Base-by-base conservation (phyloP, 2,113 vertebrate genomes). In the Chroicocephalus ridibundus region DNA sequence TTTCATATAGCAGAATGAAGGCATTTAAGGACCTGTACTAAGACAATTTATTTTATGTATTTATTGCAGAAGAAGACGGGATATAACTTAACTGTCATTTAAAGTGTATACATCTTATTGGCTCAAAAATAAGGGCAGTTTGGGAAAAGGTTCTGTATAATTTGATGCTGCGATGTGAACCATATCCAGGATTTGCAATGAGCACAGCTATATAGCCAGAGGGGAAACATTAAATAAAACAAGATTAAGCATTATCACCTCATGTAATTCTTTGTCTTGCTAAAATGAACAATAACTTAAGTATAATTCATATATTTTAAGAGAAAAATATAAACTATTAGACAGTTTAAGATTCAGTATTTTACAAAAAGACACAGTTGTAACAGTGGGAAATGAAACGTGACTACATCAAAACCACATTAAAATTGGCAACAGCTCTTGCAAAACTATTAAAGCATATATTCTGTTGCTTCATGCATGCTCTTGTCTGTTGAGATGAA, bases 401-500 rank as follows among this genome's bases (percentile, higher is more conserved):
- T 24, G 34, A 75, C 60, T 54, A 70, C 89, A 89, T 46, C 36
- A 76, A 82, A 58, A 82, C 49, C 74, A 79, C 77, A 86, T 44
- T 40, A 82, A 82, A 83, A 95, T 16, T 54, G 26, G 62, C 81
- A 89, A 82, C 38, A 80, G n/a, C 32, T 97, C 74, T 96, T 96
- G 94, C 83, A 52, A 82, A 93, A 96, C 86, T 79, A 91, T 62
- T 57, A 82, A 72, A 93, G 74, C 49, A n/a, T 26, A 82, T 69
- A 58, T 84, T 86, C 55, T 68, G 61, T 93, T 82, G 47, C 78
- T 89, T 69, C 62, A 68, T n/a, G 29, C 44, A 34, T 14, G 6
- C 38, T 70, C 61, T 31, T 19, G 58, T 71, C 64, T 87, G 51
- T 47, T 60, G 49, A 84, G 36, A 85, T 70, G 42, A 82, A 91